Evolutionary conservation across 2,888 invertebrate species (phyloP).

Genomic region (Drosophila putrida): DNA sequence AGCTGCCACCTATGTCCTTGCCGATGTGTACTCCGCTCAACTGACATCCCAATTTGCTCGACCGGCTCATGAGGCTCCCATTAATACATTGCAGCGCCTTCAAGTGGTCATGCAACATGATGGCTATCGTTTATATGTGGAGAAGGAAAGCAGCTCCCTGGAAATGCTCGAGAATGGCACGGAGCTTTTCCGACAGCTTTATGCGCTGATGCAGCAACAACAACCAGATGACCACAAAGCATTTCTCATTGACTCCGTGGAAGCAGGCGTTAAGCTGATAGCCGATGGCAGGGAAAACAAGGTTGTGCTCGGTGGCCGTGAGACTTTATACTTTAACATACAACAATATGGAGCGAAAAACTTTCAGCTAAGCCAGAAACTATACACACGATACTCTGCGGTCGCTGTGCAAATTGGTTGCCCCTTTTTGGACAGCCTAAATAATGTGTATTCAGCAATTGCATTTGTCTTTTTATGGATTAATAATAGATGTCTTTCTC

Average conservation of each 20-base stretch:
- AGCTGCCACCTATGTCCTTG: conserved; percentile 92
- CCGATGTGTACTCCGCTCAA: conserved; percentile 92
- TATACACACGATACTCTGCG: conserved; percentile 92
- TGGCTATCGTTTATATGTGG: conserved; percentile 89
- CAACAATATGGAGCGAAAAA: conserved; percentile 88
- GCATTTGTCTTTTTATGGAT: too few relatives aligned
- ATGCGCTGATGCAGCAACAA: conserved; percentile 89
- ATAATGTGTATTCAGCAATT: conserved; percentile 87
- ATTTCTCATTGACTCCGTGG: conserved; percentile 89
- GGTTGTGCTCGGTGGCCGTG: conserved; percentile 90
- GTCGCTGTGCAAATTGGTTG: conserved; percentile 92
- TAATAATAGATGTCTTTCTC: background rate
- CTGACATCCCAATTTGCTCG: conserved; percentile 90
- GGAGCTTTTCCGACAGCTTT: conserved; percentile 90
- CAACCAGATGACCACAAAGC: conserved; percentile 67
- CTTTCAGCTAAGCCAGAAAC: conserved; percentile 91
- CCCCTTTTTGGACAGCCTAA: conserved; percentile 90
- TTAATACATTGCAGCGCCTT: conserved; percentile 88
- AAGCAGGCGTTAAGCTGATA: conserved; percentile 89
- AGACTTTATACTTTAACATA: conserved; percentile 91
- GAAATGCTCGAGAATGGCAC: conserved; percentile 92
- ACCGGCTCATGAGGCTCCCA: conserved; percentile 90
- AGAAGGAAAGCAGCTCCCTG: conserved; percentile 90
- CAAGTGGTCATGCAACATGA: conserved; percentile 89
- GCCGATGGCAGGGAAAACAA: conserved; percentile 87